Conservation (phyloP, 2,888 invertebrate genomes). For the Panorpa germanica region DNA sequence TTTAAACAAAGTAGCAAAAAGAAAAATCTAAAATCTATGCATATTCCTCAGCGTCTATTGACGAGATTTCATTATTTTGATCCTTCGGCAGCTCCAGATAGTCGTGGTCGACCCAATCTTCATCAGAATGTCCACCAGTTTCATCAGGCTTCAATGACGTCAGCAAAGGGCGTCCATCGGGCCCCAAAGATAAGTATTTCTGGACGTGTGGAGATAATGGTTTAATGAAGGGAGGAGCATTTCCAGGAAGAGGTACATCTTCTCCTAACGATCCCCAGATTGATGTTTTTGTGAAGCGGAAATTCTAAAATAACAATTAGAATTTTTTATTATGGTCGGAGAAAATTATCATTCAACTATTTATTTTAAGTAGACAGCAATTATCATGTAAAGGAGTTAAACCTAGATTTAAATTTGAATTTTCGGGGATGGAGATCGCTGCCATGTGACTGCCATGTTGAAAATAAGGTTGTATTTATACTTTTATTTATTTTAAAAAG, state of each 20-base stretch:
- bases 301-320: conserved; percentile 25
- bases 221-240: conserved; percentile 32
- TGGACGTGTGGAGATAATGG: conserved; percentile 30
- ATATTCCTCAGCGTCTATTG: neutral
- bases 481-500: too few relatives aligned
- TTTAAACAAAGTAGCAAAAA: too few relatives aligned
- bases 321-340: conserved; percentile 13
- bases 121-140: conserved; percentile 29
- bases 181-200: conserved; percentile 38
- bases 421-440: neutral
- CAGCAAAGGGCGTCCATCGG: conserved; percentile 37
- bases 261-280: conserved; percentile 30
- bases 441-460: too few relatives aligned
- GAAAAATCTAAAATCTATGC: too few relatives aligned
- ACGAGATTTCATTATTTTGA: neutral
- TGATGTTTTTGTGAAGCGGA: conserved; percentile 35
- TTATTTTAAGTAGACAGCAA: conserved; percentile 23
- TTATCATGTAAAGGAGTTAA: conserved; percentile 23
- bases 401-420: conserved; percentile 13
- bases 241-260: conserved; percentile 40
- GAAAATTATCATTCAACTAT: conserved; percentile 25
- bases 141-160: conserved; percentile 32
- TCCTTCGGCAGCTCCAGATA: conserved; percentile 35
- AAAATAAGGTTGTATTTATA: too few relatives aligned
- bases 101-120: conserved; percentile 47